Conservation (phyloP, 92 coral and sea anemone genomes). For the Parazoanthus swiftii region DNA sequence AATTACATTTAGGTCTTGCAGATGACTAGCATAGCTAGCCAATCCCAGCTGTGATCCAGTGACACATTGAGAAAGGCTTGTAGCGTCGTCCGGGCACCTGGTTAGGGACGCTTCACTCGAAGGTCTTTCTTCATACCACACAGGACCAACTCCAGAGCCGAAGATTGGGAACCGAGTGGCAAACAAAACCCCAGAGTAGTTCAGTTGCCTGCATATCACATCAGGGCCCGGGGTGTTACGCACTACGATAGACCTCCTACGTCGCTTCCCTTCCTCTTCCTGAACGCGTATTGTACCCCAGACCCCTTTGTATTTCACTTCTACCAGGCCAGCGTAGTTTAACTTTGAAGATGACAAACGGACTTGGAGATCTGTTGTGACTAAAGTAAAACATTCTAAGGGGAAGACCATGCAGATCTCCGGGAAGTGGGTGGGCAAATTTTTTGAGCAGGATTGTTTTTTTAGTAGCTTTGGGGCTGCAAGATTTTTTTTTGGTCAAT, state of each 20-base stretch:
- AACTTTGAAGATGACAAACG: constrained; percentile 2
- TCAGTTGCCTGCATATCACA: constrained; percentile 18
- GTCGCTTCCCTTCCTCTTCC: not conserved
- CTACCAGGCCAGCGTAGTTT: not conserved
- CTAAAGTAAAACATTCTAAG: not conserved
- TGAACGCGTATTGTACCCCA: not conserved
- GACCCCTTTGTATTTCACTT: constrained; percentile 17
- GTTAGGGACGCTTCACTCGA: not conserved
- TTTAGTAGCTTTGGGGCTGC: too few species aligned
- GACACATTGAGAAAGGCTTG: not conserved
- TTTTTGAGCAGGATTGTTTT: too few species aligned
- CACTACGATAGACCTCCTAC: not conserved
- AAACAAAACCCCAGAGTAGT: not conserved
- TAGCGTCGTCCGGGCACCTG: not conserved
- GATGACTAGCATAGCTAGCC: not conserved
- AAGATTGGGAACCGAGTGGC: not conserved
- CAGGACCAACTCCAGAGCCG: not conserved
- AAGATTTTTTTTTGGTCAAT: too few species aligned
- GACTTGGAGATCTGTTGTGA: constrained; percentile 17
- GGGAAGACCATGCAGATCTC: too few species aligned
- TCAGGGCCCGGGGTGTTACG: not conserved
- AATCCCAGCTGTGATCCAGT: constrained; percentile 21
- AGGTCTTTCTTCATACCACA: not conserved
- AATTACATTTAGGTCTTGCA: not conserved
- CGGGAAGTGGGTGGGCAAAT: too few species aligned